A percentile compares a stretch with the other conserved stretches of the same genome.
phyloP scores from a whole-genome alignment of 2,888 invertebrate species.

The Limnephilus marmoratus region DNA sequence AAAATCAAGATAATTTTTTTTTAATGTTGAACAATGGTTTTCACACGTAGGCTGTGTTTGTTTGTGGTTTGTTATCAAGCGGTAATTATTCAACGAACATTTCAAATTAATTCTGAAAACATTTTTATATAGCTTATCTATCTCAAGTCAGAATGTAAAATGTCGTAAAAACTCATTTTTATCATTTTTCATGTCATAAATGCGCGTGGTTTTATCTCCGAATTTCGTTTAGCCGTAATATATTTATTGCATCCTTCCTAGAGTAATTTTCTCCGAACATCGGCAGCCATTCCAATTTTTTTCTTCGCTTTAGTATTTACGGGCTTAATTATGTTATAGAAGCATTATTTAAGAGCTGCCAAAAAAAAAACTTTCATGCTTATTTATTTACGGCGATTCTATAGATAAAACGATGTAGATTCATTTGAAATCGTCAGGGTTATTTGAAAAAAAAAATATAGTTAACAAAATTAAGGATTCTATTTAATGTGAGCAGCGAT shows the following conservation, averaged over 20 bases:
- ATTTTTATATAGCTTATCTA: background rate
- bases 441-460: background rate
- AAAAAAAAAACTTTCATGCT: too few relatives aligned
- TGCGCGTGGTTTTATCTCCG: background rate
- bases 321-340: background rate
- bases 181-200: background rate
- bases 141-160: background rate
- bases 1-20: background rate
- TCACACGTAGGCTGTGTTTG: background rate
- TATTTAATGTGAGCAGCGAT: background rate
- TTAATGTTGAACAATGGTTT: slow-evolving; percentile 2
- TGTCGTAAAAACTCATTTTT: background rate
- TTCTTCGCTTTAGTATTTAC: background rate
- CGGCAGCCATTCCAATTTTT: background rate
- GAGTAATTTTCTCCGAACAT: background rate
- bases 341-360: background rate
- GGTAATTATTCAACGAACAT: too few relatives aligned
- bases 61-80: too few relatives aligned
- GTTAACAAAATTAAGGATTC: background rate
- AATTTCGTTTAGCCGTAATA: too few relatives aligned
- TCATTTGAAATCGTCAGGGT: background rate
- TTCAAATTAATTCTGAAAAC: background rate
- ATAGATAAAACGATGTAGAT: too few relatives aligned
- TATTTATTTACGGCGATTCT: too few relatives aligned
- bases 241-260: too few relatives aligned